phyloP scores from a whole-genome alignment of 2,797 vertebrate species.

The Sebastes dallii region DNA sequence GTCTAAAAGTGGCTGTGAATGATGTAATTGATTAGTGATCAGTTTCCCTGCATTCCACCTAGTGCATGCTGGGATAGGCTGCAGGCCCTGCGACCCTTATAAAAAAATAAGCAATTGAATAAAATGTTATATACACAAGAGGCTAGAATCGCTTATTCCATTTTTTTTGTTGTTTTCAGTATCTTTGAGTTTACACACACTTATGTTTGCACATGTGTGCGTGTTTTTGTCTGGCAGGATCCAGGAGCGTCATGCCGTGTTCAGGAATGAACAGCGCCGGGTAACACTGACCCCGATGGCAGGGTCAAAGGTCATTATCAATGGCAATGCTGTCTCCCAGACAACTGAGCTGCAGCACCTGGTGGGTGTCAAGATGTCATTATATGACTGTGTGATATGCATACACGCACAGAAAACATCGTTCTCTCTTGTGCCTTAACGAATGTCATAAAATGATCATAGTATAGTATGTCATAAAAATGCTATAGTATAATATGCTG shows the following conservation, averaged over 20 bases:
- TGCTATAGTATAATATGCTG: fast-evolving
- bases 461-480: no score
- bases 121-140: neutral
- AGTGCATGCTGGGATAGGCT: neutral
- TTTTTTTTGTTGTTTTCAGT: neutral
- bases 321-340: slow-evolving; percentile 79
- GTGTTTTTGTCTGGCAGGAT: slow-evolving; percentile 79
- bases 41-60: neutral
- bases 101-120: neutral
- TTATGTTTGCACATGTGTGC: neutral
- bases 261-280: slow-evolving; percentile 81
- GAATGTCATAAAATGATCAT: neutral
- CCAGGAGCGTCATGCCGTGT: slow-evolving; percentile 86
- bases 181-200: neutral
- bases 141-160: neutral
- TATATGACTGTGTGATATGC: neutral
- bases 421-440: neutral
- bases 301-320: slow-evolving; percentile 86
- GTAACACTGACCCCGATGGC: slow-evolving; percentile 79
- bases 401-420: neutral
- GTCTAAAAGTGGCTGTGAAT: neutral
- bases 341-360: slow-evolving; percentile 86
- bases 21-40: neutral
- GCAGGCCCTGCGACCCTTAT: neutral
- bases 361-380: slow-evolving; percentile 71